Percentiles rank a stretch among this genome's conserved stretches.
Conservation (phyloP, 2,888 invertebrate species). For the Melanostoma scalare region DNA sequence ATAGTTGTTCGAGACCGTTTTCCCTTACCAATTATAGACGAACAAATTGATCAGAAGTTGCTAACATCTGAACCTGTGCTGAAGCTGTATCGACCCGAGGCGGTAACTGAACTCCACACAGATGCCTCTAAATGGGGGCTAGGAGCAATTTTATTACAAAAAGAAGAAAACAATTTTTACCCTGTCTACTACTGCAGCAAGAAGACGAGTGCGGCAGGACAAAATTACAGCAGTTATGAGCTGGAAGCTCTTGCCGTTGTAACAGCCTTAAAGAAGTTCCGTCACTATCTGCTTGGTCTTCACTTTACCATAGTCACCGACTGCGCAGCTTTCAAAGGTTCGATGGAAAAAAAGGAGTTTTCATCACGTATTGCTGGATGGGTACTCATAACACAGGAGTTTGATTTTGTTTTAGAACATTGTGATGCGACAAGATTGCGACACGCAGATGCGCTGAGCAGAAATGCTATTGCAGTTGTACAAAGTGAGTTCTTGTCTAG, state of each 20-base stretch:
- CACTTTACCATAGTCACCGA: conserved; percentile 64
- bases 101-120: no score
- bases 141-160: no score
- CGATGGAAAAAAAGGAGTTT: conserved; percentile 75
- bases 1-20: conserved; percentile 44
- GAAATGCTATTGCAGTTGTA: background rate
- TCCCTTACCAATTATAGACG: conserved; percentile 74
- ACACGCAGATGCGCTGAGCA: conserved; percentile 56
- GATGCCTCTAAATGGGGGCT: no score
- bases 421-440: conserved; percentile 48
- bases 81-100: no score
- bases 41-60: conserved; percentile 69
- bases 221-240: background rate
- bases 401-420: conserved; percentile 56
- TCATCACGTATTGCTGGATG: conserved; percentile 69
- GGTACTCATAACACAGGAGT: conserved; percentile 74
- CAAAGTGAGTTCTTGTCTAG: conserved; percentile 1
- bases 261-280: background rate
- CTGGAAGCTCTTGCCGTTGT: background rate
- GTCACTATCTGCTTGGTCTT: conserved; percentile 41
- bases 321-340: conserved; percentile 54
- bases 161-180: no score
- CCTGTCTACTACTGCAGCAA: no score
- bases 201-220: background rate
- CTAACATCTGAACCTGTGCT: no score